Conservation (phyloP, 2,888 invertebrate genomes). For the Microctonus hyperodae region DNA sequence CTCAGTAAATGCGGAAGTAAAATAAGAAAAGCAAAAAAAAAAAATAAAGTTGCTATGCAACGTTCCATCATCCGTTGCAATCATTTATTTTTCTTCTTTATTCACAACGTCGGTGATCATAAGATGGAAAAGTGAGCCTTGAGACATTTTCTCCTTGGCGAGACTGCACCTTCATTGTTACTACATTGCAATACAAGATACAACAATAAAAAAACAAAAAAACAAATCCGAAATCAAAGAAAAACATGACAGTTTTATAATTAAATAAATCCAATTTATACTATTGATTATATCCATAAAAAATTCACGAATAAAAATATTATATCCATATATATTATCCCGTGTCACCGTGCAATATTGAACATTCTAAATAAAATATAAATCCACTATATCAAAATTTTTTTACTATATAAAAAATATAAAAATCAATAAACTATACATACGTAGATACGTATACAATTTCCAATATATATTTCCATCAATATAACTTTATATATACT, state of each 20-base stretch:
- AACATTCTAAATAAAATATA: not conserved
- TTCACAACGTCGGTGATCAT: slow-evolving; percentile 9
- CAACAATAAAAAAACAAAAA: not conserved
- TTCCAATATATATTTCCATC: not conserved
- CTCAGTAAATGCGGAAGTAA: not conserved
- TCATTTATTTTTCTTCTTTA: slow-evolving; percentile 8
- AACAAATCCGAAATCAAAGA: too few relatives aligned
- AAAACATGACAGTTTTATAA: too few relatives aligned
- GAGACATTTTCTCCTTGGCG: slow-evolving; percentile 2
- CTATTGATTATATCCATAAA: too few relatives aligned
- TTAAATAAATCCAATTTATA: too few relatives aligned
- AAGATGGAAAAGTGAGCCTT: slow-evolving; percentile 1
- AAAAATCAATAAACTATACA: not conserved
- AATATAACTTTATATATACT: too few relatives aligned
- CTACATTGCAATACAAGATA: not conserved
- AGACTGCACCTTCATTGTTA: not conserved
- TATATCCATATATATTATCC: too few relatives aligned
- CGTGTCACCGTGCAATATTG: too few relatives aligned
- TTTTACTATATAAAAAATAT: too few relatives aligned
- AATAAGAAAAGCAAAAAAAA: slow-evolving; percentile 1
- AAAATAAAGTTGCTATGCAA: not conserved
- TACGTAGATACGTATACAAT: not conserved
- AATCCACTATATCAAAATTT: not conserved
- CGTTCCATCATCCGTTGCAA: slow-evolving; percentile 11
- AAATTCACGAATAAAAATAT: too few relatives aligned